Base-by-base conservation (phyloP, 2,797 vertebrate species). In the Neosalanx taihuensis region DNA sequence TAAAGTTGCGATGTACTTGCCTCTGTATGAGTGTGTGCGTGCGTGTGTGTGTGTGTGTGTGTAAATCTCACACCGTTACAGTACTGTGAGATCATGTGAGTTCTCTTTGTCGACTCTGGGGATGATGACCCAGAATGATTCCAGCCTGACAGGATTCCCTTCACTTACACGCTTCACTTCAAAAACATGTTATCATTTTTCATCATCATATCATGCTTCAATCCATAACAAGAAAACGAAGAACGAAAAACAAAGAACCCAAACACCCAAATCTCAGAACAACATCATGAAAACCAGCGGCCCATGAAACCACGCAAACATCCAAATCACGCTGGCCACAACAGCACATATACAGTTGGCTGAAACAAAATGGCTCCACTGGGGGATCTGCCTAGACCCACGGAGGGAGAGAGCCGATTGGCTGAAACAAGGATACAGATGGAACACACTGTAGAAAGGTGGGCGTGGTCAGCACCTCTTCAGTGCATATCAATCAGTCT, bases 1-100 rank as follows among this genome's bases (percentile, higher is more conserved):
- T 30, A 20, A 71, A 79, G 80, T 79, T 83, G 49, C 33, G 80
- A 85, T 80, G 82, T 74, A 79, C 81, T 37, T 61, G 23, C 29
- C 12, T 30, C 3, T 56, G 53, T 69, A 26, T 64, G 62, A 58
- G 67, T 46, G 60, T 56, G 67, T 57, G 59, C 29, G 72, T 51
- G 23, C 64, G 58, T 64, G 67, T 49, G 53, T 49, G 31, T n/a
- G n/a, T 35, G 65, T 35, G 37, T 6, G 4, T 12, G 58, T 61
- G 62, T 71, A 60, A 33, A 26, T 7, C 56, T 63, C 59, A 31
- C 31, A 59, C 69, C 49, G 69, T 51, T 71, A 53, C 37, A 70
- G 69, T 63, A n/a, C 30, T 56, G 69, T 76, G 70, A 76, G 65
- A 37, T 51, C 71, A 80, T 74, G 78, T 76, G 73, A 79, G 61